Evolutionary conservation across 1,140 invertebrate species (phyloP).

Genomic region (Drosophila simulans): DNA sequence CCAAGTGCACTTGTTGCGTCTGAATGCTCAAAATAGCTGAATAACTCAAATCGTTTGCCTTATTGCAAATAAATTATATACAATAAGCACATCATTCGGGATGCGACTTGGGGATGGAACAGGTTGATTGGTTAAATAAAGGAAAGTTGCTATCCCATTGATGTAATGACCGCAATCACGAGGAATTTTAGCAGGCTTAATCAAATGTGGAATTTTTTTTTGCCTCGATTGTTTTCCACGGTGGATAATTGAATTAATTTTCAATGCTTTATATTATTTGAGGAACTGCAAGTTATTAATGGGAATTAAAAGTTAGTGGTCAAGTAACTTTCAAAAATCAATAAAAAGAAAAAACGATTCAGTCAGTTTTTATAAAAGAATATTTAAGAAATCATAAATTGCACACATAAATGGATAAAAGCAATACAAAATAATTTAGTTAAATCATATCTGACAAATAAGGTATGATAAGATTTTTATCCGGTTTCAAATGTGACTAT

Average conservation of each 20-base stretch:
- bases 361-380: neutral
- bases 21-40: conserved; percentile 40
- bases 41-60: conserved; percentile 40
- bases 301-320: neutral
- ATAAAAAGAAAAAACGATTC: too few species aligned
- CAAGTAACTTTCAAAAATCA: neutral
- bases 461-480: too few species aligned
- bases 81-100: conserved; percentile 36
- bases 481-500: too few species aligned
- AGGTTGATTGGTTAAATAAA: conserved; percentile 27
- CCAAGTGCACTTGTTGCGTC: conserved; percentile 31
- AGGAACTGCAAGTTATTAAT: neutral
- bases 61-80: conserved; percentile 44
- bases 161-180: conserved; percentile 10
- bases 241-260: neutral
- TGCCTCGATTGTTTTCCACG: neutral
- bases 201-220: conserved; percentile 38
- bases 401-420: neutral
- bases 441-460: neutral
- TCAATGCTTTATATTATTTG: neutral
- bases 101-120: conserved; percentile 40
- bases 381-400: neutral
- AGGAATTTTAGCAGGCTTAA: conserved; percentile 12
- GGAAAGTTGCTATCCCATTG: conserved; percentile 44
- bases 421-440: neutral